phyloP scores from a whole-genome alignment of 2,888 invertebrate species.

The Kuschelorhynchus macadamiae region DNA sequence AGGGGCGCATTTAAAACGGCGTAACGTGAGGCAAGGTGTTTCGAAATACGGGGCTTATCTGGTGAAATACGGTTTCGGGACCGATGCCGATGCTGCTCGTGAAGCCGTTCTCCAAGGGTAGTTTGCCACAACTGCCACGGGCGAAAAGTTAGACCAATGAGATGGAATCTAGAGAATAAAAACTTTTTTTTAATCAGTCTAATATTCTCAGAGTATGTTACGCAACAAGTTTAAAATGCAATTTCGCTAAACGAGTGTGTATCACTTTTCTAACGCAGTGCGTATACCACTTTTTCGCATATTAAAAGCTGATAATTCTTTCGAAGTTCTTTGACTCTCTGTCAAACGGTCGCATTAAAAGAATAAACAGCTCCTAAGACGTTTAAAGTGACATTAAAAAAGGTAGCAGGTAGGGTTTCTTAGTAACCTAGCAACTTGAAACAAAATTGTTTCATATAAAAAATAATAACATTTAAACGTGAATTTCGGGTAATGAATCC shows the following conservation, averaged over 20 bases:
- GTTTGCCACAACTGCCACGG: constrained; percentile 42
- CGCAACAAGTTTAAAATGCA: background rate
- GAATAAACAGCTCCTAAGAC: too few species aligned
- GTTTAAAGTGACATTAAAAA: too few species aligned
- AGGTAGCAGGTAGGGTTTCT: too few species aligned
- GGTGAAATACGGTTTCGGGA: constrained; percentile 48
- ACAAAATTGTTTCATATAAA: too few species aligned
- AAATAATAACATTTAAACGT: too few species aligned
- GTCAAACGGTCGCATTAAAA: too few species aligned
- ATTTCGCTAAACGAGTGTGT: background rate
- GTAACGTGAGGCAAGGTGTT: constrained; percentile 46
- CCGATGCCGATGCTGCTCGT: constrained; percentile 18
- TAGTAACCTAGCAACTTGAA: too few species aligned
- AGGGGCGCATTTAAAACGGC: constrained; percentile 17
- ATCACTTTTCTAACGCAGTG: too few species aligned
- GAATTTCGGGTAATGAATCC: too few species aligned
- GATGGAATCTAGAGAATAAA: constrained; percentile 10
- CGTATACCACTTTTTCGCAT: too few species aligned
- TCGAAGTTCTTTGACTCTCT: too few species aligned
- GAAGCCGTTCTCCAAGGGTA: constrained; percentile 37
- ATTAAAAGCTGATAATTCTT: too few species aligned
- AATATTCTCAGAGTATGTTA: background rate
- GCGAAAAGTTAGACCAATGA: constrained; percentile 31
- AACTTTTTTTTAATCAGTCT: background rate
- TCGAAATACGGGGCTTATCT: constrained; percentile 48